Percentiles rank a stretch among this genome's conserved stretches.
phyloP scores from a whole-genome alignment of 2,113 vertebrate species.

The Bos indicus region DNA sequence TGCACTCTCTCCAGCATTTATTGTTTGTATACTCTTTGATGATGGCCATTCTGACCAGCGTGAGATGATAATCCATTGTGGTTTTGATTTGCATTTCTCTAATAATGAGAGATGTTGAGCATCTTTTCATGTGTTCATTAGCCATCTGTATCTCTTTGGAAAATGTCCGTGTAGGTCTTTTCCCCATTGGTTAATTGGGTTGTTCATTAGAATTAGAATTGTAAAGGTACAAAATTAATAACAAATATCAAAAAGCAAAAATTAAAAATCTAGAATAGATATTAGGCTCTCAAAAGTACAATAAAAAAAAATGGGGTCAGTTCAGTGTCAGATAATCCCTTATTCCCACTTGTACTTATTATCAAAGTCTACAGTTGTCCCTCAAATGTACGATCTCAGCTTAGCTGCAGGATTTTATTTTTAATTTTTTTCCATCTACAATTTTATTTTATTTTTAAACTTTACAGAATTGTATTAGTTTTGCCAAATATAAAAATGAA shows the following conservation, averaged over 20 bases:
- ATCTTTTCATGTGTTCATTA: background rate
- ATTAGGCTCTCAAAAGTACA: background rate
- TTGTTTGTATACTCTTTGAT: background rate
- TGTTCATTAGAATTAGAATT: background rate
- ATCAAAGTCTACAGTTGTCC: background rate
- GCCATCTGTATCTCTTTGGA: background rate
- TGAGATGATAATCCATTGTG: background rate
- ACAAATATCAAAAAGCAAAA: background rate
- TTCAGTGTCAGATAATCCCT: background rate
- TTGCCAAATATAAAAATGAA: too few relatives aligned
- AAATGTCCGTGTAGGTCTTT: accelerated
- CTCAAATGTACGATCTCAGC: background rate
- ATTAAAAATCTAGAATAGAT: background rate
- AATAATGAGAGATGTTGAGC: background rate
- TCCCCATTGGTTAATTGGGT: background rate
- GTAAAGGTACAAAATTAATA: background rate
- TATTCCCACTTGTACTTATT: background rate
- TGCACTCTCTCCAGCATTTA: background rate
- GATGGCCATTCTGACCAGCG: background rate
- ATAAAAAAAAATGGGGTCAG: background rate
- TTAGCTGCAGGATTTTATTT: background rate
- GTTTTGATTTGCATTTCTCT: background rate
- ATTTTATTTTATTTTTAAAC: too few relatives aligned
- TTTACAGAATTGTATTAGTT: too few relatives aligned
- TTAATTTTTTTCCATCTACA: too few relatives aligned